These are phyloP conservation scores for Acropternis orthonyx DNA, from an alignment of 2,797 vertebrate species.

Conservation along the genomic window DNA sequence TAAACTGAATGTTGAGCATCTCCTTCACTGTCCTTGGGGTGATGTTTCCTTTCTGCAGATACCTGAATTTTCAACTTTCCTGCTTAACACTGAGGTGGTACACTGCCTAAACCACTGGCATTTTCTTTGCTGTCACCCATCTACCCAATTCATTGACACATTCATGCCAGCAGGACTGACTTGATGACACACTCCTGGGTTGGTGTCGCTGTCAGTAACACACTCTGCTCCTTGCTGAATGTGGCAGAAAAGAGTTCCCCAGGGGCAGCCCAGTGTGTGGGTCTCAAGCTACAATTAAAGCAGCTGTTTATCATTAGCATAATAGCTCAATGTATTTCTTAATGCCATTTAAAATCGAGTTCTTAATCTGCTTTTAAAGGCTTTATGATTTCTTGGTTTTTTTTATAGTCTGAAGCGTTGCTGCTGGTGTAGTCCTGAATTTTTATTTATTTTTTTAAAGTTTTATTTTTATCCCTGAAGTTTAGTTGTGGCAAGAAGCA, in stretches of 20 bases:
- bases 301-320: not conserved
- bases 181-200: rapidly evolving
- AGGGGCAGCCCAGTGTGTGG: not conserved
- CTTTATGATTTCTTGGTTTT: not conserved
- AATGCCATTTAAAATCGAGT: not conserved
- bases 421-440: not conserved
- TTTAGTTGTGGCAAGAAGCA: not conserved
- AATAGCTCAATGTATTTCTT: not conserved
- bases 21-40: not conserved
- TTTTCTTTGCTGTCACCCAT: not conserved
- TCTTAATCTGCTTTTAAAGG: not conserved
- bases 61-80: not conserved
- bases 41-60: not conserved
- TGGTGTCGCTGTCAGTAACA: not conserved
- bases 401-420: not conserved
- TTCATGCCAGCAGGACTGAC: not conserved
- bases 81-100: not conserved
- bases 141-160: not conserved
- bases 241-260: not conserved
- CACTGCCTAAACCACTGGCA: not conserved
- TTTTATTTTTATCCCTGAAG: not conserved
- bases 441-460: not conserved
- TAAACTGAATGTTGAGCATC: not conserved
- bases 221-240: not conserved
- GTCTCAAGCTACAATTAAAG: not conserved